These are phyloP conservation scores for Rhea americana DNA, from an alignment of 2,113 vertebrate genomes.

Conservation along the genomic window DNA sequence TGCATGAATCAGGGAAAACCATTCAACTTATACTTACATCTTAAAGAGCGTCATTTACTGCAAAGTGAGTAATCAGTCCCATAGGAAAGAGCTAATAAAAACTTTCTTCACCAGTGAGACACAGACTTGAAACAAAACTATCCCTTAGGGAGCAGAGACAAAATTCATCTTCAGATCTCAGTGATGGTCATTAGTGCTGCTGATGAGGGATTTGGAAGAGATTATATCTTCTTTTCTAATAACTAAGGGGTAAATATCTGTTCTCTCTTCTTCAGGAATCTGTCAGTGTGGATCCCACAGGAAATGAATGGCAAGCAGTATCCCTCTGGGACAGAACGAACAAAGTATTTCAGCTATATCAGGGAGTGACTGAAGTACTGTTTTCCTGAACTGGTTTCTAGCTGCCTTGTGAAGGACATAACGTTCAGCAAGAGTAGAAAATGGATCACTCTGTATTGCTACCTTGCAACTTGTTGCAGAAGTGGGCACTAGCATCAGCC, in stretches of 20 bases:
- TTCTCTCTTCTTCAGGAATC: neutral
- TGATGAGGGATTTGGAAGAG: neutral
- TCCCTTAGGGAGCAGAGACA: neutral
- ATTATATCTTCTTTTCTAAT: neutral
- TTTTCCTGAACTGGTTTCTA: neutral
- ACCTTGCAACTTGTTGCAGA: neutral
- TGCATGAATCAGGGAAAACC: neutral
- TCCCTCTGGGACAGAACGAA: neutral
- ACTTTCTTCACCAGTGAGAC: neutral
- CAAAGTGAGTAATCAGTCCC: slow-evolving; percentile 14
- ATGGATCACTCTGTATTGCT: neutral
- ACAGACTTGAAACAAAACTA: slow-evolving; percentile 11
- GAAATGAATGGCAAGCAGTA: neutral
- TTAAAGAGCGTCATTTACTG: neutral
- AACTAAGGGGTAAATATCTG: neutral
- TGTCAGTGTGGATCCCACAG: neutral
- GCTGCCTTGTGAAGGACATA: neutral
- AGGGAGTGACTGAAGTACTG: neutral
- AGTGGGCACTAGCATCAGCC: neutral
- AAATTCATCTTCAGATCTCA: slow-evolving; percentile 6
- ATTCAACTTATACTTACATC: neutral
- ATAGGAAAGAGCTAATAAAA: slow-evolving; percentile 8
- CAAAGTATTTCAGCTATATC: neutral
- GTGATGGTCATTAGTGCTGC: neutral
- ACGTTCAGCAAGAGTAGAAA: neutral